These are phyloP conservation scores for Lepeophtheirus nordmannii DNA, from an alignment of 2,888 invertebrate species.

Conservation along the genomic window DNA sequence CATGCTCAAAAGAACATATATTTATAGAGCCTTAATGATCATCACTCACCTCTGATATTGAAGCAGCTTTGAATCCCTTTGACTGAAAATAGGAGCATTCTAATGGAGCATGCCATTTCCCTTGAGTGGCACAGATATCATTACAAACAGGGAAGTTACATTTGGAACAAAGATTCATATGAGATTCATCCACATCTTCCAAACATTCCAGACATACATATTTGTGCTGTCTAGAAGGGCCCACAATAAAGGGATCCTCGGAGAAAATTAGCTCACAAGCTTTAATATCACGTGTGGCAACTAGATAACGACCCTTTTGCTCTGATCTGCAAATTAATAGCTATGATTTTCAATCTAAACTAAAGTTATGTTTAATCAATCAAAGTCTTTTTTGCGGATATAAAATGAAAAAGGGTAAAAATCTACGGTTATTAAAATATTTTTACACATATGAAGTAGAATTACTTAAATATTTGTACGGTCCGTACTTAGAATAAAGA, in stretches of 20 bases:
- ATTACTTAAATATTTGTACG: too few relatives aligned
- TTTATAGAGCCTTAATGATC: too few relatives aligned
- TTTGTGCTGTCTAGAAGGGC: slow-evolving; percentile 10
- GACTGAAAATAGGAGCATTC: slow-evolving; percentile 4
- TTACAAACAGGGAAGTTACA: slow-evolving; percentile 15
- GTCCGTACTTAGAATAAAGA: too few relatives aligned
- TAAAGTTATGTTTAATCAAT: too few relatives aligned
- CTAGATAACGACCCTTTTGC: slow-evolving; percentile 4
- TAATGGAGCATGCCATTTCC: slow-evolving; percentile 12
- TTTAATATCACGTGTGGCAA: slow-evolving; percentile 15
- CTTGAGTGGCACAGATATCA: background rate
- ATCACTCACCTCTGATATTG: background rate
- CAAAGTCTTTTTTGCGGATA: too few relatives aligned
- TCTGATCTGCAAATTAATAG: background rate
- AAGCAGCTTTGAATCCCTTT: slow-evolving; percentile 6
- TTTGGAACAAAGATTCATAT: background rate
- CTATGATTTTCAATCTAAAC: too few relatives aligned
- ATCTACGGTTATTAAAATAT: too few relatives aligned
- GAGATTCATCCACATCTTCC: background rate
- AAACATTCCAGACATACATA: slow-evolving; percentile 19
- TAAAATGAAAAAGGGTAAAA: too few relatives aligned
- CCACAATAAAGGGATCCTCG: slow-evolving; percentile 12
- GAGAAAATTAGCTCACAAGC: slow-evolving; percentile 6
- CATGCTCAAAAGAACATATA: too few relatives aligned
- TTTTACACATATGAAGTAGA: too few relatives aligned